Evolutionary conservation across 2,888 invertebrate species (phyloP).

Genomic region (Drepanosiphum platanoidis): DNA sequence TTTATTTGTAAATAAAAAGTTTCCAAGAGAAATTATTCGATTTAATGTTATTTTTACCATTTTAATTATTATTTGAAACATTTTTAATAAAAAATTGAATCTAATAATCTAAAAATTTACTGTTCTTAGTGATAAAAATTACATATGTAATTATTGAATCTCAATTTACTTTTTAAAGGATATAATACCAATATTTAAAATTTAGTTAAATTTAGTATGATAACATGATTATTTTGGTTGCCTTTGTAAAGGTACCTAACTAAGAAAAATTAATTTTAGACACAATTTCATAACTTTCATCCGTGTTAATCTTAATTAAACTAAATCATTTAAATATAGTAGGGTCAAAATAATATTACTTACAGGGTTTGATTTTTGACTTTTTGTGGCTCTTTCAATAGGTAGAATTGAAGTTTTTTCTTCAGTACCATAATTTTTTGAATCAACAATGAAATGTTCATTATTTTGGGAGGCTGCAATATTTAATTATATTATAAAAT

Average conservation of each 20-base stretch:
- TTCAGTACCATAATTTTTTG: neutral
- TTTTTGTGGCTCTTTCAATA: neutral
- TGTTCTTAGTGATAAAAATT: too few relatives aligned
- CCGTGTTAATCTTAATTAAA: neutral
- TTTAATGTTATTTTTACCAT: too few relatives aligned
- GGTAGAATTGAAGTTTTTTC: neutral
- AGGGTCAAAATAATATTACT: slow-evolving; percentile 7
- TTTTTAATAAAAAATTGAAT: too few relatives aligned
- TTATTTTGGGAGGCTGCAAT: neutral
- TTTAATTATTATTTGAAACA: too few relatives aligned
- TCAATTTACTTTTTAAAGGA: neutral
- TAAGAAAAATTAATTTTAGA: too few relatives aligned
- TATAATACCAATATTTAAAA: neutral
- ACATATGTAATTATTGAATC: neutral
- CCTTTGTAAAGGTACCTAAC: too few relatives aligned
- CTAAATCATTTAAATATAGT: neutral
- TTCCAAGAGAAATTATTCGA: too few relatives aligned
- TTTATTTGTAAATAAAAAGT: too few relatives aligned
- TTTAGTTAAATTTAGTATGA: neutral
- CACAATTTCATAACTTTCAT: neutral
- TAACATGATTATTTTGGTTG: too few relatives aligned
- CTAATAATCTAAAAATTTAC: too few relatives aligned
- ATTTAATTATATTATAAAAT: neutral
- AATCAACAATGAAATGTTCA: neutral
- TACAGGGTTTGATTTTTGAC: neutral